A percentile compares a stretch with the other conserved stretches of the same genome.
These are phyloP conservation scores for Crotalus viridis DNA, from an alignment of 2,113 vertebrate genomes.

Conservation along the genomic window DNA sequence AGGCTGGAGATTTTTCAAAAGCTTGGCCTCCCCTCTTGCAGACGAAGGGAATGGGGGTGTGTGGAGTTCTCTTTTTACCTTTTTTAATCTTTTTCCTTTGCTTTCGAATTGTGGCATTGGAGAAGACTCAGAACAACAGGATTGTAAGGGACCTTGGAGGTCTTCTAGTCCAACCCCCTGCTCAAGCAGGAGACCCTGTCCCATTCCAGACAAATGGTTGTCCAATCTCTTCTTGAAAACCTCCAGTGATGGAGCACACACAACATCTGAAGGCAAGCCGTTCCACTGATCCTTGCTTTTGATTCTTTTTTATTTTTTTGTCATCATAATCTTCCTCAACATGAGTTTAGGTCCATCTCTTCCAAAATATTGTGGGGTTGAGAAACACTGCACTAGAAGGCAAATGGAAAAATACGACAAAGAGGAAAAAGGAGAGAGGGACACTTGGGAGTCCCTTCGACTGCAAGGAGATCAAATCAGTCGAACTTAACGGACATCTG, in stretches of 20 bases:
- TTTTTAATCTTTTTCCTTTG: background rate
- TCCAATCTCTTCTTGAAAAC: no score
- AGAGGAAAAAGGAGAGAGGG: no score
- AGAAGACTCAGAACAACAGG: background rate
- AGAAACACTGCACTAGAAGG: no score
- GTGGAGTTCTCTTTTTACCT: background rate
- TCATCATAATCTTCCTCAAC: no score
- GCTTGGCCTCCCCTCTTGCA: background rate
- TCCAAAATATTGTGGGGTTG: no score
- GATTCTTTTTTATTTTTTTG: background rate
- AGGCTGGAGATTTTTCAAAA: background rate
- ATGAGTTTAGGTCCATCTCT: background rate
- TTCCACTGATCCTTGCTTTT: background rate
- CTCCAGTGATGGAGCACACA: no score
- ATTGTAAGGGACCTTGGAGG: background rate
- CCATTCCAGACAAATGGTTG: no score
- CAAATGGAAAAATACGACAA: no score
- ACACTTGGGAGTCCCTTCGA: no score
- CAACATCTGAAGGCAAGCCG: background rate
- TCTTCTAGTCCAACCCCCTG: background rate
- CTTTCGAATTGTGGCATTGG: background rate
- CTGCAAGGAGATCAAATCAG: no score
- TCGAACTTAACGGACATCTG: no score
- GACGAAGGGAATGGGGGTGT: background rate
- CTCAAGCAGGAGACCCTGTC: no score